Evolutionary conservation across 2,888 invertebrate species (phyloP).

Genomic region (Agriotes lineatus): DNA sequence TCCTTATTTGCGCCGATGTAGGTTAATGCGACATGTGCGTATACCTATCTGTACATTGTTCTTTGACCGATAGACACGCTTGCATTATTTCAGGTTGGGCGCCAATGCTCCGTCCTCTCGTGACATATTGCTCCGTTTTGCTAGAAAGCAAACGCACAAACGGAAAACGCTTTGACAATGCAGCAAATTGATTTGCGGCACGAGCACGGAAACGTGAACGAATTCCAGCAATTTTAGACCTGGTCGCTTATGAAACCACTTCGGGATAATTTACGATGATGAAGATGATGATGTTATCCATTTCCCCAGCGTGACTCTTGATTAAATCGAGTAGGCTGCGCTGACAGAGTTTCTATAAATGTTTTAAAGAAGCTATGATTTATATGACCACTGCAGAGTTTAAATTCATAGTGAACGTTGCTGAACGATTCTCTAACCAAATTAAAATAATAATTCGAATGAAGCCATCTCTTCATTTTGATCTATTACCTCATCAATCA

Average conservation of each 20-base stretch:
- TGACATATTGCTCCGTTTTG: constrained; percentile 1
- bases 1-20: constrained; percentile 11
- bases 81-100: not conserved
- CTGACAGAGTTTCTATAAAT: not conserved
- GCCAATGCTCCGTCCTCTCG: not conserved
- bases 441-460: too few species aligned
- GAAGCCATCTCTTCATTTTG: too few species aligned
- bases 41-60: not conserved
- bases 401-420: too few species aligned
- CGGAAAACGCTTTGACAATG: constrained; percentile 4
- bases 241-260: not conserved
- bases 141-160: not conserved
- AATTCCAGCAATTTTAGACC: not conserved
- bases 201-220: constrained; percentile 19
- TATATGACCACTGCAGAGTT: too few species aligned
- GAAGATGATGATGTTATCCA: not conserved
- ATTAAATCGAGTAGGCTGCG: constrained; percentile 3
- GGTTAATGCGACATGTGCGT: constrained; percentile 18
- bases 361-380: not conserved
- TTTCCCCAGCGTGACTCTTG: constrained; percentile 1
- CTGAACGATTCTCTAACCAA: too few species aligned
- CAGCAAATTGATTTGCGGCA: constrained; percentile 14
- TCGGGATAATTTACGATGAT: not conserved
- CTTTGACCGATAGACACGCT: constrained; percentile 11
- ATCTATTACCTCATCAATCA: too few species aligned